A percentile compares a stretch with the other conserved stretches of the same genome.
phyloP scores from a whole-genome alignment of 1,140 invertebrate genomes.

The Bombus fervidus region DNA sequence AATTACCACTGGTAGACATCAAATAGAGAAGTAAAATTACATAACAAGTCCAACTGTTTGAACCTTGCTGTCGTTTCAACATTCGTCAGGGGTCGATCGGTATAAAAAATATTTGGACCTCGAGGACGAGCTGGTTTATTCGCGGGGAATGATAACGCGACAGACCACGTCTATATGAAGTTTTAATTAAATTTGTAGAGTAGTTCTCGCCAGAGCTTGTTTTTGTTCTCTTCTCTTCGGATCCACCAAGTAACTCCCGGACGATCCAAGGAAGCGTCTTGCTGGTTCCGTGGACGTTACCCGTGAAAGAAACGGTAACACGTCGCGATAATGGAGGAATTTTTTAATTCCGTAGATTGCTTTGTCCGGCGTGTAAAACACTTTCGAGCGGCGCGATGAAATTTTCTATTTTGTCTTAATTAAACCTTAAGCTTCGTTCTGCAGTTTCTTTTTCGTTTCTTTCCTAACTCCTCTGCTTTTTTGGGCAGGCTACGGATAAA shows the following conservation, averaged over 20 bases:
- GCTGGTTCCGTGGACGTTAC: not conserved
- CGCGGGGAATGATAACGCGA: not conserved
- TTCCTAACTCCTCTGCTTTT: too few species aligned
- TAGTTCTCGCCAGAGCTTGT: not conserved
- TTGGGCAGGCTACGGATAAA: not conserved
- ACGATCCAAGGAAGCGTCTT: not conserved
- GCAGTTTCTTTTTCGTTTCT: not conserved
- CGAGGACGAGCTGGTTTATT: too few species aligned
- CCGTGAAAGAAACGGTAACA: not conserved
- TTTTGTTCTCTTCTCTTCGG: not conserved
- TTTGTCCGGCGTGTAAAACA: conserved; percentile 26
- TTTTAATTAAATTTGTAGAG: conserved; percentile 2
- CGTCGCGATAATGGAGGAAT: conserved; percentile 9
- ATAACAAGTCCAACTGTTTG: too few species aligned
- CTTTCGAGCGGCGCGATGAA: not conserved
- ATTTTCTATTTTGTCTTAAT: conserved; percentile 41
- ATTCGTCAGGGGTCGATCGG: too few species aligned
- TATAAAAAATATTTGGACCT: not conserved
- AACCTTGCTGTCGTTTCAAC: too few species aligned
- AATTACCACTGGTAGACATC: too few species aligned
- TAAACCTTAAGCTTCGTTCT: conserved; percentile 10
- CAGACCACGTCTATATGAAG: not conserved
- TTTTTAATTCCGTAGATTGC: conserved; percentile 39
- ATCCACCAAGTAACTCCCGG: not conserved
- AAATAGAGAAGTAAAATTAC: too few species aligned